Evolutionary conservation across 2,113 vertebrate genomes (phyloP).

Genomic region (Carassius gibelio): DNA sequence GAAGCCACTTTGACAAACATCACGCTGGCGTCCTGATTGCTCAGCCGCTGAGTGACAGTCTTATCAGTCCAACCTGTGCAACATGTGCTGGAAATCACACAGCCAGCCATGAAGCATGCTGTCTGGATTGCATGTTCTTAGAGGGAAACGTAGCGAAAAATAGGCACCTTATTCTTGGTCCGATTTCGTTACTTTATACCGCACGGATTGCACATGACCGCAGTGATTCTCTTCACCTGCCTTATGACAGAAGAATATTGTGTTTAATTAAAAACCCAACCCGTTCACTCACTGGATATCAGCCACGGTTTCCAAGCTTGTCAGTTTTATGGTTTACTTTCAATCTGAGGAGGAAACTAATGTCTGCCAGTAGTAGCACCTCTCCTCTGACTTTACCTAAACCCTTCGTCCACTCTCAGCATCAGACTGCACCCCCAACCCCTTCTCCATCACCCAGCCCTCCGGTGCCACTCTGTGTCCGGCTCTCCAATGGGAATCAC

Average conservation of each 20-base stretch:
- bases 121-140: not conserved
- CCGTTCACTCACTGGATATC: not conserved
- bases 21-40: conserved; percentile 32
- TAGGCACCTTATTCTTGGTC: not conserved
- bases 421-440: conserved; percentile 80
- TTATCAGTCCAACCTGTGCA: conserved; percentile 18
- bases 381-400: conserved; percentile 91
- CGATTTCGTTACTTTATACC: not conserved
- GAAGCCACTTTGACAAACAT: conserved; percentile 20
- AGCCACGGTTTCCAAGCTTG: conserved; percentile 38
- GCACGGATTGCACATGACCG: conserved; percentile 20
- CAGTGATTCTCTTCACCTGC: not conserved
- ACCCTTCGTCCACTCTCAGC: conserved; percentile 82
- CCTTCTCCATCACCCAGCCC: conserved; percentile 83
- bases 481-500: conserved; percentile 93
- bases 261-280: conserved; percentile 31
- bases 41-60: not conserved
- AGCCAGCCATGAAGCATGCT: conserved; percentile 11
- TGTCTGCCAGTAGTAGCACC: conserved; percentile 90
- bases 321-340: conserved; percentile 55
- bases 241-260: not conserved
- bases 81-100: conserved; percentile 16
- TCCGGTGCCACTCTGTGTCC: conserved; percentile 82
- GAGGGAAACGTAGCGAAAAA: not conserved
- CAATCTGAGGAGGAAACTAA: conserved; percentile 82